Evolutionary conservation across 1,140 invertebrate species (phyloP), one percentile per base, ranked within the genome.

Genomic region (Lepidurus apus): DNA sequence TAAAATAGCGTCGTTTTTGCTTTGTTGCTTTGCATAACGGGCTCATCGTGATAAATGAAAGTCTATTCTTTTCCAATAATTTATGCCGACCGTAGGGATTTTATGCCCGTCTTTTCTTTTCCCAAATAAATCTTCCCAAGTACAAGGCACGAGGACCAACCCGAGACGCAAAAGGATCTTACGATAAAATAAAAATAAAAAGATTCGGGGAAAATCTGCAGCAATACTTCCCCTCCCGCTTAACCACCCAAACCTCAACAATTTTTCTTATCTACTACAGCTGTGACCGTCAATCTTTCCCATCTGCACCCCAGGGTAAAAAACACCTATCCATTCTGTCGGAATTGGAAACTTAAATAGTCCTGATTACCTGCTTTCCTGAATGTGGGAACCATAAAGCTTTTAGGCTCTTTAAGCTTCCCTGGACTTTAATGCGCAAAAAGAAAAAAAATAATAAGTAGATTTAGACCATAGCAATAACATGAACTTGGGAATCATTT

Each of bases 231-330:
- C 53, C 21, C 53, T 17, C 53, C 8, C 9, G 17, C 13, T n/a
- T 21, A 13, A 17, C 45, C 45, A 17, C 45, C 10, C 10, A n/a
- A 65, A 65, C 53, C 53, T 65, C 53, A 65, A 65, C 9, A 65
- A 65, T 65, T 21, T 65, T 65, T 65, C 53, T 65, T 65, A 65
- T 65, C 53, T 21, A 13, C 53, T 65, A 65, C 53, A 65, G 53
- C 53, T 65, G 53, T 65, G 53, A 65, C 53, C 53, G 21, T 65
- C 53, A 13, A 65, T 65, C 53, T n/a, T n/a, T 65, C 21, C 53
- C 53, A 65, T 13, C 53, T 65, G 53, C 17, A 65, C 53, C 53
- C 9, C 34, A 34, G 21, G 53, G 17, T 21, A 65, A 7, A 17
- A 65, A 13, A 65, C n/a, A 65, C 53, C 53, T 65, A 21, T 34